Base-by-base conservation (phyloP, 2,888 invertebrate genomes). In the Dione vanillae region DNA sequence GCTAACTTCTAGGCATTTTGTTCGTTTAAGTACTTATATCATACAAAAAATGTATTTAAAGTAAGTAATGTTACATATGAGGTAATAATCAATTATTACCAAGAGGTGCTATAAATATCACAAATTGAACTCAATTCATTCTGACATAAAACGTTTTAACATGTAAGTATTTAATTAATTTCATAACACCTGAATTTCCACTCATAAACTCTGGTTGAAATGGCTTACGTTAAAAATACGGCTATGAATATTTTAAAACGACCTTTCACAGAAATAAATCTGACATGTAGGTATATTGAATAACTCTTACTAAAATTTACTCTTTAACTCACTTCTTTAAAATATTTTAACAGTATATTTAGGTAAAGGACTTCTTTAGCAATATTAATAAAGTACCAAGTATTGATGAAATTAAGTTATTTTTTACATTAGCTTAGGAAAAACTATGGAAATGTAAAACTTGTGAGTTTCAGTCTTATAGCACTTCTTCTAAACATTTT, bases 201-300 rank as follows among this genome's bases (percentile, higher is more conserved):
- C 12, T 49, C 0, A 10, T 49, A 19, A 16, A 49, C 9, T 49
- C 11, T 16, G 16, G 16, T 16, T 19, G 19, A 41, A 27, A 19
- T 19, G 19, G 19, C 19, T 19, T 1, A 40, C 40, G 11, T 19
- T 19, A 19, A 51, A 52, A 52, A 19, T 49, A 9, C 0, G 7
- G 14, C 12, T 7, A 27, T 20, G 14, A 14, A 20, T 52, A 52
- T 52, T 52, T 52, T 52, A 11, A 52, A 1, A 52, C 27, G 52
- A 14, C 14, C 27, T 52, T 52, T 52, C 12, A 52, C 52, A 52
- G 20, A 52, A 52, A 52, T 52, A 27, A 27, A 52, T 27, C 12
- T 49, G 19, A 16, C 49, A n/a, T n/a, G n/a, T n/a, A 19, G 19
- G 19, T 49, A 49, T 19, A 49, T 49, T 11, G 27, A 52, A 52